Base-by-base conservation (phyloP, 2,113 vertebrate genomes). In the Calonectris borealis region DNA sequence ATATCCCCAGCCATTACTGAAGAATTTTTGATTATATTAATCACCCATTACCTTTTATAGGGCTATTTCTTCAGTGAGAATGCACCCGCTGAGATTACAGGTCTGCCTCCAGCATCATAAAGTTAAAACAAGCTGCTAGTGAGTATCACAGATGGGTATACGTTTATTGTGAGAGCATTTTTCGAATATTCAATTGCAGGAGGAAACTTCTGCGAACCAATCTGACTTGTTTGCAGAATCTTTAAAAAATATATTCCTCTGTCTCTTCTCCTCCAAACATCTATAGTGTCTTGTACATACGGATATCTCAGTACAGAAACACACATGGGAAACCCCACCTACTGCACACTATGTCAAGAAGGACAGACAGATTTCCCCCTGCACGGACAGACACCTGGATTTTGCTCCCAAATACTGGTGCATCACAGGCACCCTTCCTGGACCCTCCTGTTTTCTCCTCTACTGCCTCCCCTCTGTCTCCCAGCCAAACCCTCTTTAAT, bases 31-130 rank as follows among this genome's bases (percentile, higher is more conserved):
- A 91, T 51, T 38, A 60, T 92, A 94, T 95, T 96, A 91, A 95
- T 95, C 95, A 81, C 83, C 72, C 77, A 94, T 92, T 96, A 86
- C 48, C 25, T 94, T 96, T 96, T 94, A 96, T 91, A 65, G 88
- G 55, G n/a, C 76, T 77, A 90, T 97, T 95, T 93, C 71, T 95
- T 86, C 71, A 71, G 58, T 69, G 46, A 57, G 75, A 95, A 95
- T 65, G 44, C 36, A 72, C 44, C 52, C 27, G 0, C 83, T 88
- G 93, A 94, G 83, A 88, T 81, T 84, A 75, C 54, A 70, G 83
- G 13, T 84, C 80, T 91, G 69, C 57, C 76, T 95, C 83, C 55
- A 64, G 76, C 73, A 87, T 38, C 73, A 31, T 86, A 80, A 94
- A 90, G 61, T 42, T 92, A 91, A 84, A 94, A 82, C 66, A 92